phyloP scores from a whole-genome alignment of 2,113 vertebrate species.

The Struthio camelus region DNA sequence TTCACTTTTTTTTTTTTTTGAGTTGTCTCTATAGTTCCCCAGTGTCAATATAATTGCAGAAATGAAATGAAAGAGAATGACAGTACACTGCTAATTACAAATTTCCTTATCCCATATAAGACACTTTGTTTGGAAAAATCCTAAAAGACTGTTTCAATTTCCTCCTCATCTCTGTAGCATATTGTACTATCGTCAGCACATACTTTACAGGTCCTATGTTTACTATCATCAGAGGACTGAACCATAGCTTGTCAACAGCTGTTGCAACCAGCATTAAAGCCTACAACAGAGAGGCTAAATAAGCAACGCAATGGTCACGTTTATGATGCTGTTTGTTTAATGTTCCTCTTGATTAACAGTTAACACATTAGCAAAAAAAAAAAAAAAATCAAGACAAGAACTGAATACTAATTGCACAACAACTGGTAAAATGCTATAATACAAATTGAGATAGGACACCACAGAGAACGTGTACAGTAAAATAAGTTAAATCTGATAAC shows the following conservation, averaged over 20 bases:
- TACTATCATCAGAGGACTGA: neutral
- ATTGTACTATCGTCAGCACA: neutral
- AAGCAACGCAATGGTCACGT: neutral
- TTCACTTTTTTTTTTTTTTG: neutral
- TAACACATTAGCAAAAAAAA: neutral
- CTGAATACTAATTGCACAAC: neutral
- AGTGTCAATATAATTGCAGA: neutral
- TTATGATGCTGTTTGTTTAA: neutral
- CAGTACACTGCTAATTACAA: neutral
- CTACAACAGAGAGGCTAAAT: neutral
- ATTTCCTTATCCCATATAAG: neutral
- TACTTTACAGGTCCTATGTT: neutral
- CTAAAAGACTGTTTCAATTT: neutral
- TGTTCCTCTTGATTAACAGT: neutral
- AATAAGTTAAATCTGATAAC: neutral
- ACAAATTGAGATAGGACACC: neutral
- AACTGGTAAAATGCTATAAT: neutral
- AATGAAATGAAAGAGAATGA: neutral
- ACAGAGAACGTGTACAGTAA: neutral
- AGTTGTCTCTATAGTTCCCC: fast-evolving
- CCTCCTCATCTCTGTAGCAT: neutral
- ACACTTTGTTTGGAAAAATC: neutral
- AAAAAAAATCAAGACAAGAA: neutral
- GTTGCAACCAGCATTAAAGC: neutral
- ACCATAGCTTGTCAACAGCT: neutral